A percentile compares a stretch with the other conserved stretches of the same genome.
Evolutionary conservation across 2,797 vertebrate genomes (phyloP).

Genomic region (Potorous gilbertii): DNA sequence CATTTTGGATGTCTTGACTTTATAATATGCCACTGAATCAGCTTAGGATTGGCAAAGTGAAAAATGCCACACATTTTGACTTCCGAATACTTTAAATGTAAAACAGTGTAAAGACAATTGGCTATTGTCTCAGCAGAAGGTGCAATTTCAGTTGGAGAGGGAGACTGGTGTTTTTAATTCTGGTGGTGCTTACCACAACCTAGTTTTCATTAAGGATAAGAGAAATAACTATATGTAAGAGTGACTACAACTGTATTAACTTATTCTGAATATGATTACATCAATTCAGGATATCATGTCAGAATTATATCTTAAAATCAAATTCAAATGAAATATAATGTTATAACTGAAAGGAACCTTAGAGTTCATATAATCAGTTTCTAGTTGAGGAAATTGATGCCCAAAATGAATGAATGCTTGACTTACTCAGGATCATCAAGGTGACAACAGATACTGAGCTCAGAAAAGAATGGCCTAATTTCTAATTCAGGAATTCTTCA

Average conservation of each 20-base stretch:
- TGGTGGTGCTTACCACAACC: background rate
- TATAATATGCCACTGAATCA: conserved; percentile 37
- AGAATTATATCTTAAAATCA: conserved; percentile 43
- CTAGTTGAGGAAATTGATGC: background rate
- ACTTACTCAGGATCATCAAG: background rate
- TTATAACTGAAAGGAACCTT: background rate
- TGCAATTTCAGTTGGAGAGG: background rate
- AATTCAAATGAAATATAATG: conserved; percentile 21
- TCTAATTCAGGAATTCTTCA: background rate
- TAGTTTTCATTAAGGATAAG: conserved; percentile 40
- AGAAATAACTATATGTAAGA: conserved; percentile 34
- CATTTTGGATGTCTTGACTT: conserved; percentile 59
- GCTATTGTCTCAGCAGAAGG: conserved; percentile 39
- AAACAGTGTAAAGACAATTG: conserved; percentile 51
- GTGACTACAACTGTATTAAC: background rate
- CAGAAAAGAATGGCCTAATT: background rate
- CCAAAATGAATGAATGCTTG: background rate
- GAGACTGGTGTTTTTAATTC: conserved; percentile 22
- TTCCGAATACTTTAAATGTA: conserved; percentile 51
- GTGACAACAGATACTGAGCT: background rate
- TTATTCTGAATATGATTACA: background rate
- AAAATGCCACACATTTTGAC: conserved; percentile 68
- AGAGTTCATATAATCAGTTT: background rate
- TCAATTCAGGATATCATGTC: conserved; percentile 12
- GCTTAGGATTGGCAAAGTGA: conserved; percentile 49